These are phyloP conservation scores for Todiramphus saurophagus DNA, from an alignment of 2,113 vertebrate genomes.

Conservation along the genomic window DNA sequence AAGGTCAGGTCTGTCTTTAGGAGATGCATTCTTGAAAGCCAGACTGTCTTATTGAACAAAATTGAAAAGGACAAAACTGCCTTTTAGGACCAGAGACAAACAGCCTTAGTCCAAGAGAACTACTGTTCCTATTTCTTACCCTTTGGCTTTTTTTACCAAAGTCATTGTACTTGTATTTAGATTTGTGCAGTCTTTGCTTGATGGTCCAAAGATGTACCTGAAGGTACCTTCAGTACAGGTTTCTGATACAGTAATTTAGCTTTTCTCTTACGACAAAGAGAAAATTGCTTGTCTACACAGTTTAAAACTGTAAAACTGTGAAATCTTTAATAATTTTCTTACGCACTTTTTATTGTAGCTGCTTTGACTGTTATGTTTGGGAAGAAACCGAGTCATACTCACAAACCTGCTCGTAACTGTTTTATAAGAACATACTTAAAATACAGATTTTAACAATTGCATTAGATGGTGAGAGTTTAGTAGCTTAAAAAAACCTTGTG, in stretches of 20 bases:
- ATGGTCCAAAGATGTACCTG: not conserved
- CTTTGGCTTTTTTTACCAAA: not conserved
- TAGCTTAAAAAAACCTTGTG: not conserved
- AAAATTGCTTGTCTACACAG: not conserved
- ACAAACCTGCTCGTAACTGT: not conserved
- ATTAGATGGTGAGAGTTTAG: not conserved
- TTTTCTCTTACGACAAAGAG: not conserved
- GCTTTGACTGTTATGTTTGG: not conserved
- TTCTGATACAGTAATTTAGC: not conserved
- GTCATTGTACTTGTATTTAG: not conserved
- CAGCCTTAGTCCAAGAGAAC: not conserved
- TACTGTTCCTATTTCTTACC: not conserved
- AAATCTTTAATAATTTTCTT: not conserved
- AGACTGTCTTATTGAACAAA: not conserved
- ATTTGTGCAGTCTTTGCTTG: not conserved
- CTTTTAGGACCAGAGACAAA: not conserved
- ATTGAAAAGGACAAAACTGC: not conserved
- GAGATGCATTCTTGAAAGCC: not conserved
- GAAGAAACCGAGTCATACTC: not conserved
- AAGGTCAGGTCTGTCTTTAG: not conserved
- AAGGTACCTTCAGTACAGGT: not conserved
- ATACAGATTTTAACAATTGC: not conserved
- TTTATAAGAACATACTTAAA: not conserved
- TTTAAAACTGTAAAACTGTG: not conserved
- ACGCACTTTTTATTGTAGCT: not conserved